Conservation (phyloP, 2,888 invertebrate genomes). For the Philereme vetulata region DNA sequence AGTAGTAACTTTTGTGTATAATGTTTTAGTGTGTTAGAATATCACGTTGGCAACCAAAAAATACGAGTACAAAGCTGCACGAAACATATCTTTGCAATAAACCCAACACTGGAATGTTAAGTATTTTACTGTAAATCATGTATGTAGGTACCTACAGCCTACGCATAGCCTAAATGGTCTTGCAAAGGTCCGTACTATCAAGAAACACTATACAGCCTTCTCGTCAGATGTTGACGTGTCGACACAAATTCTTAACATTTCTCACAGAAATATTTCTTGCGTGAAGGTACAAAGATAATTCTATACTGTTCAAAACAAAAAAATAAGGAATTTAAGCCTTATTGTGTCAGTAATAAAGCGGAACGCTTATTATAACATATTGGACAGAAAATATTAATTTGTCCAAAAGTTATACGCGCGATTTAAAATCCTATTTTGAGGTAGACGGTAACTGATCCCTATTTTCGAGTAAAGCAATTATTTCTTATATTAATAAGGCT, state of each 20-base stretch:
- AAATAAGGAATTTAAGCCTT: conserved; percentile 37
- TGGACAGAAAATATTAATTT: conserved; percentile 52
- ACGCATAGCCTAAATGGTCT: conserved; percentile 4
- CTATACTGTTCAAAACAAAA: conserved; percentile 13
- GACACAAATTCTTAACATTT: conserved; percentile 55
- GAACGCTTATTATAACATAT: not conserved
- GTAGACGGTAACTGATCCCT: conserved; percentile 42
- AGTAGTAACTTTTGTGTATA: too few relatives aligned
- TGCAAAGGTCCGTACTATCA: conserved; percentile 6
- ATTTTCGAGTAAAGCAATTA: conserved; percentile 36
- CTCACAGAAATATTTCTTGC: conserved; percentile 51
- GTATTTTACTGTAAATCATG: conserved; percentile 1
- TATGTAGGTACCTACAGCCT: not conserved
- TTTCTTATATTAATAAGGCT: not conserved
- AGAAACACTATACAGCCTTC: conserved; percentile 23
- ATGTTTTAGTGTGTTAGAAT: too few relatives aligned
- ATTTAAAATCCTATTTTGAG: conserved; percentile 43
- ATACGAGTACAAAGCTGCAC: too few relatives aligned
- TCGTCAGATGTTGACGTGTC: conserved; percentile 51
- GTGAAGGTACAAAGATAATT: conserved; percentile 39
- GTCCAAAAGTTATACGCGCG: conserved; percentile 52
- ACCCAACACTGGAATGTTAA: conserved; percentile 8
- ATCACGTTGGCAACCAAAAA: too few relatives aligned
- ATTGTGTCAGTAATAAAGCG: conserved; percentile 28
- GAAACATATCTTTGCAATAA: too few relatives aligned